These are phyloP conservation scores for Cantharis rustica DNA, from an alignment of 2,888 invertebrate species.

Conservation along the genomic window DNA sequence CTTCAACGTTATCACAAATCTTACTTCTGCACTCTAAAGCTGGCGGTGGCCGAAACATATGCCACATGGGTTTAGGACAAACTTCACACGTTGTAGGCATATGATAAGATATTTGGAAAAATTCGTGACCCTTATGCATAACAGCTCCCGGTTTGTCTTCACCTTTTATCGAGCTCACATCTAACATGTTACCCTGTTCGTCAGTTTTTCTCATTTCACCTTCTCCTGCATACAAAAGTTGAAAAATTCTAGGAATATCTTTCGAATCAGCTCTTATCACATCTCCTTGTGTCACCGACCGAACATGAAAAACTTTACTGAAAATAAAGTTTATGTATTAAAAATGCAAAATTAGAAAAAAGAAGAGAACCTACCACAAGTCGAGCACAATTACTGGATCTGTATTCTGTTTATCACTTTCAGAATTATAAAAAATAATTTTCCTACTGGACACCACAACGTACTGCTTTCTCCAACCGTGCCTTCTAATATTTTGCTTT, in stretches of 20 bases:
- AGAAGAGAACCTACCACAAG: conserved; percentile 80
- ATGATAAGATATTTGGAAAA: conserved; percentile 94
- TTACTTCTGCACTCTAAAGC: conserved; percentile 95
- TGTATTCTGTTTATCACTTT: conserved; percentile 91
- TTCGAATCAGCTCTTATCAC: conserved; percentile 98
- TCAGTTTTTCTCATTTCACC: conserved; percentile 87
- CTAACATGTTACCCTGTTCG: conserved; percentile 58
- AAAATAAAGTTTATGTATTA: conserved; percentile 34
- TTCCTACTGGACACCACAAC: conserved; percentile 96
- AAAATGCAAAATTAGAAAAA: background rate
- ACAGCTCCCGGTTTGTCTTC: conserved; percentile 67
- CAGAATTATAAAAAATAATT: conserved; percentile 96
- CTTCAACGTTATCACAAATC: conserved; percentile 43
- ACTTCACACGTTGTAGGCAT: conserved; percentile 98
- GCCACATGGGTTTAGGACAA: conserved; percentile 96
- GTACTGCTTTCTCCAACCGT: conserved; percentile 97
- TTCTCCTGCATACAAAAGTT: conserved; percentile 95
- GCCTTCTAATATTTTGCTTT: conserved; percentile 92
- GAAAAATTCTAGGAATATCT: conserved; percentile 98
- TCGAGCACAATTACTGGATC: conserved; percentile 95
- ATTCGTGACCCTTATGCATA: conserved; percentile 91
- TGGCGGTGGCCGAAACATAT: conserved; percentile 96
- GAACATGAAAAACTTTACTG: conserved; percentile 98
- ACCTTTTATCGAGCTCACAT: conserved; percentile 60
- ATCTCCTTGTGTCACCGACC: conserved; percentile 98